Conservation (phyloP, 2,888 invertebrate genomes). For the Crocallis elinguaria region DNA sequence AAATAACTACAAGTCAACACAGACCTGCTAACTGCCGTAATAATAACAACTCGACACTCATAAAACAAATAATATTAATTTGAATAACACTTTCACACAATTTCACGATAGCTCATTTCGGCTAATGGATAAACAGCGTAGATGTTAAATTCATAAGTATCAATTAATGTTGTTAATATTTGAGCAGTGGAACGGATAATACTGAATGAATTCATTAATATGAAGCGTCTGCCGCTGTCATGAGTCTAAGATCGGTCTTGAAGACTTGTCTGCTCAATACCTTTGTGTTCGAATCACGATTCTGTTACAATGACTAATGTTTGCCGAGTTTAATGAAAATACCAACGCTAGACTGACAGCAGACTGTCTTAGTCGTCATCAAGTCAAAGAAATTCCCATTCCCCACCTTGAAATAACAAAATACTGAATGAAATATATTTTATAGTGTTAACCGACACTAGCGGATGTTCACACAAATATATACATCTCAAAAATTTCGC, state of each 20-base stretch:
- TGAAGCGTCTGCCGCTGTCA: conserved; percentile 12
- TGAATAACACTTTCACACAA: conserved; percentile 15
- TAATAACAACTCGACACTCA: conserved; percentile 7
- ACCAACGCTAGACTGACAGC: conserved; percentile 11
- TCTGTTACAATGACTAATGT: conserved; percentile 13
- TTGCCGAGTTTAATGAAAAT: conserved; percentile 21
- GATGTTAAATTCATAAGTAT: conserved; percentile 28
- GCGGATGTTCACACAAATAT: too few species aligned
- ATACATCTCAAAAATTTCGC: too few species aligned
- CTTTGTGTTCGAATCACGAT: conserved; percentile 13
- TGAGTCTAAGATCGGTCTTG: neutral
- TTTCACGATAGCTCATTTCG: conserved; percentile 17
- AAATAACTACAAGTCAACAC: neutral
- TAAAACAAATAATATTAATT: conserved; percentile 10
- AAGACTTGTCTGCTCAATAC: conserved; percentile 1
- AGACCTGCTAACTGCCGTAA: conserved; percentile 1
- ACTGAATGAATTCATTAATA: conserved; percentile 26
- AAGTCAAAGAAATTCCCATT: too few species aligned
- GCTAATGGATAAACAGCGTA: conserved; percentile 34
- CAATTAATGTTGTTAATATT: conserved; percentile 32
- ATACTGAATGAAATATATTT: too few species aligned
- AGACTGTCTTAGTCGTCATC: neutral
- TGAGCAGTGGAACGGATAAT: conserved; percentile 23
- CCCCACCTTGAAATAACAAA: too few species aligned
- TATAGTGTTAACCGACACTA: too few species aligned